Base-by-base conservation (phyloP, 2,113 vertebrate genomes). In the Cnemophilus loriae region DNA sequence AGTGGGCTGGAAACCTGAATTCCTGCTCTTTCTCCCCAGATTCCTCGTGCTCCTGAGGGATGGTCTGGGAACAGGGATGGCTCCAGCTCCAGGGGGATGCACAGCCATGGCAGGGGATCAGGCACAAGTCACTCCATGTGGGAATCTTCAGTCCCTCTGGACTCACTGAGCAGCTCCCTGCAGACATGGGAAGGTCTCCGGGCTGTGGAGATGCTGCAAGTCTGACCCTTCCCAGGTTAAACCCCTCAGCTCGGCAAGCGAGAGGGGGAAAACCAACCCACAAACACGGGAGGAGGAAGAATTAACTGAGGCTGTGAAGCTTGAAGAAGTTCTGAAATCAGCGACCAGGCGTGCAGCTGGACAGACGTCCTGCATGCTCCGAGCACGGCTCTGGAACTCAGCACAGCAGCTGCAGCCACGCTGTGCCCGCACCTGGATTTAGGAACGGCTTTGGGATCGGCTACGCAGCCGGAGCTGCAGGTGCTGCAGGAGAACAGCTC, bases 151-250 rank as follows among this genome's bases (percentile, higher is more conserved):
- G 56, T 42, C 47, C 27, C 61, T 47, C 30, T 23, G 61, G 24
- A 39, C 6, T 5, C 3, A 37, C 15, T 22, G 52, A 89, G 87
- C 60, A 77, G 56, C 50, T 82, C 86, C 63, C 56, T 3, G 4
- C 35, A 37, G 42, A 39, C 7, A 4, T 0, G 18, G 3, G 4
- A 56, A 86, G 9, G 28, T 78, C 61, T 84, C 30, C 0, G 0
- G 68, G 68, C 60, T 27, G 16, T 59, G 69, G 71, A 73, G 65
- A 76, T 6, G 23, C 67, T 70, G 10, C 75, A 74, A 49, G 18
- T 14, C 60, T 55, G 73, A 5, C 23, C 30, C 14, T 13, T 22
- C 50, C 32, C 3, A 39, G 35, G 42, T 37, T 92, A 85, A 81
- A 35, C 24, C 71, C 47, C 53, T 56, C 74, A 61, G 44, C 57